A percentile compares a stretch with the other conserved stretches of the same genome.
These are phyloP conservation scores for Peribatodes rhomboidaria DNA, from an alignment of 2,888 invertebrate genomes.

Conservation along the genomic window DNA sequence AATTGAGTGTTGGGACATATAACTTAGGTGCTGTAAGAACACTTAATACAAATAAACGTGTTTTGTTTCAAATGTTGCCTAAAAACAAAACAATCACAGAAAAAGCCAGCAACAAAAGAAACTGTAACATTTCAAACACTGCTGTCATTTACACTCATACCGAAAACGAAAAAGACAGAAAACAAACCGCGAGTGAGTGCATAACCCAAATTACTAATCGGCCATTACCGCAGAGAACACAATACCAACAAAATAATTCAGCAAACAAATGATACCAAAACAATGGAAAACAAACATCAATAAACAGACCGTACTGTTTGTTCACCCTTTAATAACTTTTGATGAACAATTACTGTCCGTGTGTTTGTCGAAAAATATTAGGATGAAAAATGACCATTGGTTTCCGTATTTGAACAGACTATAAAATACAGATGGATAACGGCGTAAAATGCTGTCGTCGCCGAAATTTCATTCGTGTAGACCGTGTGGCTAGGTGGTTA, in stretches of 20 bases:
- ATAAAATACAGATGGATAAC: neutral
- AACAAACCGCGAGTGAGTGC: neutral
- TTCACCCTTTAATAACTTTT: conserved; percentile 47
- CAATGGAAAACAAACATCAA: conserved; percentile 44
- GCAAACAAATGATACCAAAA: conserved; percentile 37
- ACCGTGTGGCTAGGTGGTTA: too few species aligned
- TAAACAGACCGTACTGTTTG: conserved; percentile 38
- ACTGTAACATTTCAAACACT: too few species aligned
- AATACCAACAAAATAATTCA: conserved; percentile 24
- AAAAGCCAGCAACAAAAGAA: too few species aligned
- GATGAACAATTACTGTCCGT: conserved; percentile 46
- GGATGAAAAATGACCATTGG: conserved; percentile 47
- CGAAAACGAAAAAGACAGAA: neutral
- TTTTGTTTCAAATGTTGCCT: too few species aligned
- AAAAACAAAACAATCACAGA: too few species aligned
- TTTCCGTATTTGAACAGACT: conserved; percentile 37
- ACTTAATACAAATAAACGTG: too few species aligned
- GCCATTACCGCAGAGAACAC: conserved; percentile 19
- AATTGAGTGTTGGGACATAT: too few species aligned
- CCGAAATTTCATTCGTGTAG: too few species aligned
- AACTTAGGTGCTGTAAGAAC: too few species aligned
- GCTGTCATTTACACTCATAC: neutral
- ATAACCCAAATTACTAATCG: conserved; percentile 14
- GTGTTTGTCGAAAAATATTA: conserved; percentile 47
- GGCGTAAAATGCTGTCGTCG: too few species aligned